Base-by-base conservation (phyloP, 2,888 invertebrate genomes). In the Orchesella flavescens region DNA sequence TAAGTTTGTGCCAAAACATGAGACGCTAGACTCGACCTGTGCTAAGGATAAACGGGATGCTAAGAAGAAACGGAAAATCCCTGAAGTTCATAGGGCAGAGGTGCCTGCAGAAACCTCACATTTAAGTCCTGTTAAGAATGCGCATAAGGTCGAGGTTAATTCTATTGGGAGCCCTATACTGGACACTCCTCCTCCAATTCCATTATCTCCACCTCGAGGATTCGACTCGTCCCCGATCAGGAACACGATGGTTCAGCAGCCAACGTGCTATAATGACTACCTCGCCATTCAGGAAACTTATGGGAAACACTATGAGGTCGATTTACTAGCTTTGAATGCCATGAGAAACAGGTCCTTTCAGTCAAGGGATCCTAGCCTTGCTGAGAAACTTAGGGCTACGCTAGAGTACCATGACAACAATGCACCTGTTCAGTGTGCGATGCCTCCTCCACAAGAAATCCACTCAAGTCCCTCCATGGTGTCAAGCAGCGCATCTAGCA, bases 271-370 rank as follows among this genome's bases (percentile, higher is more conserved):
- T 24, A 72, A 24, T 24, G 72, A 72, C 34, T 72, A 55, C 17
- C 57, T 72, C 9, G 57, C 55, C 15, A 72, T 72, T 5, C 72
- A 72, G 19, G 72, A 72, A 21, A 72, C 72, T 13, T 72, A 72
- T 24, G 72, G 72, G 34, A 72, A 55, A n/a, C n/a, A 55, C 24
- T 15, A 24, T n/a, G 57, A 23, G 9, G 34, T 72, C 4, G 72
- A 53, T 23, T 17, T 72, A 2, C n/a, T 55, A 2, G 72, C 72
- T 23, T n/a, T 72, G 3, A 53, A 72, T 23, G 34, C 24, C 5
- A 7, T 55, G 34, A 21, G n/a, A 13, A 72, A 24, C 57, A 44
- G 53, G 66, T 66, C 19, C 4, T 43, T 19, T 61, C 61, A 17
- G 19, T 19, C 12, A 1, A 19, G 19, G 13, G 23, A 61, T 12